Percentiles rank a stretch among this genome's conserved stretches.
Evolutionary conservation across 2,797 vertebrate species (phyloP).

Genomic region (Acanthopagrus latus): DNA sequence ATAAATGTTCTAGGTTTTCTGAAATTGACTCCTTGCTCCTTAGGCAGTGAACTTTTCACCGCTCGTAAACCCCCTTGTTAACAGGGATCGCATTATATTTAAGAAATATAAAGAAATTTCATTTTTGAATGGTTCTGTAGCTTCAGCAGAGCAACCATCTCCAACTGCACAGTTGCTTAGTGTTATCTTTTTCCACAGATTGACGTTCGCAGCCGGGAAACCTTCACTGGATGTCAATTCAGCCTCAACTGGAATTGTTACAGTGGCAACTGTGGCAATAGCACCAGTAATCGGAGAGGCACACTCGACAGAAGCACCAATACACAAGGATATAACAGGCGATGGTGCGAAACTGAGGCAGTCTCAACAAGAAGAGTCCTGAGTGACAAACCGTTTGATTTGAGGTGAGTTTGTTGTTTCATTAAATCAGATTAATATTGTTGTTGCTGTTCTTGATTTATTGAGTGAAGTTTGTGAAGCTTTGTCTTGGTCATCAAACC

Average conservation of each 20-base stretch:
- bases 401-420: conserved; percentile 33
- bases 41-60: no score
- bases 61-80: no score
- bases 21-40: no score
- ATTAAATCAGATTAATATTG: not conserved
- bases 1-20: no score
- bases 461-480: no score
- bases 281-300: accelerated
- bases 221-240: accelerated
- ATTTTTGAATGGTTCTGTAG: no score
- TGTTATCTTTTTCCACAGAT: conserved; percentile 48
- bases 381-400: conserved; percentile 56
- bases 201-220: conserved; percentile 27
- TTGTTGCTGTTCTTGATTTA: not conserved
- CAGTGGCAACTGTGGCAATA: not conserved
- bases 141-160: no score
- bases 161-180: no score
- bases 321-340: accelerated
- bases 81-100: no score
- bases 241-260: not conserved
- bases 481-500: not conserved
- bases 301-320: conserved; percentile 14
- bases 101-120: no score
- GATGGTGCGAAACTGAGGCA: conserved; percentile 64
- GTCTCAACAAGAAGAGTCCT: not conserved